Base-by-base conservation (phyloP, 2,797 vertebrate genomes). In the Esox masquinongy region DNA sequence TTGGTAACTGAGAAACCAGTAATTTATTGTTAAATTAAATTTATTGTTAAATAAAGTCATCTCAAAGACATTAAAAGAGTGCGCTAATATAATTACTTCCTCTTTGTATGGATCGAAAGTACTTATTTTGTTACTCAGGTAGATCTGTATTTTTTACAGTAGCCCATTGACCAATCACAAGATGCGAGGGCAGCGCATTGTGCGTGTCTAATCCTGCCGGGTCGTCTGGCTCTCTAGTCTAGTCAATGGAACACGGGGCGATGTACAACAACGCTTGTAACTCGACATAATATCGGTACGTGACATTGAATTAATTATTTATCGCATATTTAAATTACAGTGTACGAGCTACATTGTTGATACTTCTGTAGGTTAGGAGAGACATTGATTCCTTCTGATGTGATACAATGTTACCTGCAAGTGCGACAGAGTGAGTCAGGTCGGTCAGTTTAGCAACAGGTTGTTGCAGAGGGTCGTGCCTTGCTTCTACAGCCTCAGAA, bases 201-300 rank as follows among this genome's bases (percentile, higher is more conserved):
- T 63, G 56, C 56, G 12, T 59, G 51, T 16, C 39, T 39, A 29
- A 39, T 74, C 72, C 61, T 34, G 61, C 39, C 56, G 56, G n/a
- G 56, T 47, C 6, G 24, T 50, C 36, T 64, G 16, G 19, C 12
- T 49, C 56, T 17, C 51, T 16, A 67, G 29, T 67, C 29, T 16
- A 29, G 26, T 34, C 63, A 31, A 19, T 66, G 63, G 63, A 16
- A 66, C 15, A 34, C 64, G 16, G 64, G 26, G 29, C 16, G 26
- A 34, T n/a, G 12, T 24, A 59, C 14, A 1, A 3, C 29, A 36
- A 16, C 64, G 31, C 31, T 19, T 67, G 16, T 19, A 24, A 26
- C 64, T 14, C 15, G 7, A 34, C 31, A 34, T 29, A 34, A 31
- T 26, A 34, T 67, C 31, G 64, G 64, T 67, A 34, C 29, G 64